Evolutionary conservation across 1,140 invertebrate genomes (phyloP).

Genomic region (Zaprionus vittiger): DNA sequence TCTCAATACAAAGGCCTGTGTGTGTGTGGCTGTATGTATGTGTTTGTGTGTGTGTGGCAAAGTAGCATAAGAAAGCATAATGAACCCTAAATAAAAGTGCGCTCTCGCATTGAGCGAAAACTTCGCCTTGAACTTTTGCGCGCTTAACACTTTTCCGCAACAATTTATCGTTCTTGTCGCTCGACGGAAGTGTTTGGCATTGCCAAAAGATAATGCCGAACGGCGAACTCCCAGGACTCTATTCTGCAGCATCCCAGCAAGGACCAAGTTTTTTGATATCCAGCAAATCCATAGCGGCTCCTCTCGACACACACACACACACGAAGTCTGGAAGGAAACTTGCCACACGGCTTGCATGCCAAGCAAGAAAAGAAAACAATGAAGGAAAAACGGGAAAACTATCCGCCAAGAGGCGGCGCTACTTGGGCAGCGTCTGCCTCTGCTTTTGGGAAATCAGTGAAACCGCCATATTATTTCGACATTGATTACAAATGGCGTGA

Average conservation of each 20-base stretch:
- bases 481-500: constrained; percentile 64
- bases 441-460: constrained; percentile 56
- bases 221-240: constrained; percentile 18
- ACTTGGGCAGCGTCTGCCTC: not conserved
- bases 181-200: constrained; percentile 67
- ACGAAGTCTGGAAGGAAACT: constrained; percentile 15
- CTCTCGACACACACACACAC: constrained; percentile 11
- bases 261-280: constrained; percentile 60
- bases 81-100: constrained; percentile 73
- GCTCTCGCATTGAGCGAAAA: constrained; percentile 50
- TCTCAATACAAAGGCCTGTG: constrained; percentile 48
- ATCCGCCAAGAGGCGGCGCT: constrained; percentile 44
- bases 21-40: not conserved
- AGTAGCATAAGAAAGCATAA: constrained; percentile 55
- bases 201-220: constrained; percentile 63
- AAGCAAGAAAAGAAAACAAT: constrained; percentile 24
- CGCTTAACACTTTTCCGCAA: constrained; percentile 72
- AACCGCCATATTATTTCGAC: constrained; percentile 66
- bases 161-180: constrained; percentile 69
- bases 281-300: constrained; percentile 52
- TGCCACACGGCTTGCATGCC: constrained; percentile 58
- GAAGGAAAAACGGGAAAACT: constrained; percentile 22
- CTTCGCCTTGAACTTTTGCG: constrained; percentile 65
- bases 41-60: not conserved
- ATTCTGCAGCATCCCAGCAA: constrained; percentile 27